These are phyloP conservation scores for Theocolax elegans DNA, from an alignment of 1,140 invertebrate genomes.

Conservation along the genomic window DNA sequence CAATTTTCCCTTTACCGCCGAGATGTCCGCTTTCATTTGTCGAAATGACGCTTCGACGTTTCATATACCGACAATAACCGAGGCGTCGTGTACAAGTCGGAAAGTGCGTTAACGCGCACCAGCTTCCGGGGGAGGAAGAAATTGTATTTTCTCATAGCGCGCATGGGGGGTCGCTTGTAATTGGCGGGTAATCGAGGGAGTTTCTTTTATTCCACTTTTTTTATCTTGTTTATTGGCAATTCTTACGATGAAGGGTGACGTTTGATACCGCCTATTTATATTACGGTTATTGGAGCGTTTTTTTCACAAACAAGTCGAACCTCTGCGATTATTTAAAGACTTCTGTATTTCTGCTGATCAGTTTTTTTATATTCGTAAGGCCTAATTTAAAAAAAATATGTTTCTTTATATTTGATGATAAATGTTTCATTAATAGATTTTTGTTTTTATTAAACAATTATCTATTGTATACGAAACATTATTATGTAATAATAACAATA, in stretches of 20 bases:
- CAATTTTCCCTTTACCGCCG: slow-evolving; percentile 53
- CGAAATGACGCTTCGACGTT: slow-evolving; percentile 47
- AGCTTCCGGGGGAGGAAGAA: neutral
- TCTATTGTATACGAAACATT: too few relatives aligned
- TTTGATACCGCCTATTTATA: neutral
- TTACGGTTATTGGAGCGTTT: neutral
- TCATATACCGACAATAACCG: slow-evolving; percentile 44
- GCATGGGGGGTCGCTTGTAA: neutral
- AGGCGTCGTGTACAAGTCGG: neutral
- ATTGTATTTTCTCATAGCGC: neutral
- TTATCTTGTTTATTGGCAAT: neutral
- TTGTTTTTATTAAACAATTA: too few relatives aligned
- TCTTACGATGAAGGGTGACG: neutral
- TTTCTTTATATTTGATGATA: too few relatives aligned
- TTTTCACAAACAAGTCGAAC: neutral
- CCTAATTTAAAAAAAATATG: too few relatives aligned
- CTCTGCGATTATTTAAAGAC: too few relatives aligned
- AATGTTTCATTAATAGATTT: too few relatives aligned
- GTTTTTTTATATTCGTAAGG: too few relatives aligned
- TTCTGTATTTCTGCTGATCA: too few relatives aligned
- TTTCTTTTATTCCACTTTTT: neutral
- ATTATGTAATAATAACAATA: too few relatives aligned
- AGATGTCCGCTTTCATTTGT: slow-evolving; percentile 49
- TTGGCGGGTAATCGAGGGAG: neutral
- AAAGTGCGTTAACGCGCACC: neutral